These are phyloP conservation scores for Timandra comae DNA, from an alignment of 2,888 invertebrate species.

Conservation along the genomic window DNA sequence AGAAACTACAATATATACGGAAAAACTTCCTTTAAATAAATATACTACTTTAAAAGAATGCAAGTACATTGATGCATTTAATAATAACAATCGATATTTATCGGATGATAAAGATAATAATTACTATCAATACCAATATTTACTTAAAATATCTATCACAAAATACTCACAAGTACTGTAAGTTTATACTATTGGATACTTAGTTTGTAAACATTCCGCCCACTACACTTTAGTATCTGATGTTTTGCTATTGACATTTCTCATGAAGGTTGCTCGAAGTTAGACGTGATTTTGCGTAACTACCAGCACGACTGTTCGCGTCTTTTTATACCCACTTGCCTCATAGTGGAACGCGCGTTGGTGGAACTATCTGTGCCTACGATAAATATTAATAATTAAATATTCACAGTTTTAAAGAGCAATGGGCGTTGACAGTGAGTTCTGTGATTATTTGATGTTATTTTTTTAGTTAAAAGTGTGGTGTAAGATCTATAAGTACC, in stretches of 20 bases:
- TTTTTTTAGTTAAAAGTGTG: no score
- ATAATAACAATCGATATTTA: no score
- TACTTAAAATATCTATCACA: no score
- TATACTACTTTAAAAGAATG: no score
- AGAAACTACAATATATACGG: no score
- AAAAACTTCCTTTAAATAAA: no score
- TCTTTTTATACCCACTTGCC: constrained; percentile 56
- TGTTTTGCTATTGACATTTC: constrained; percentile 70
- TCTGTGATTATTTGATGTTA: no score
- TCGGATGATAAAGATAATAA: no score
- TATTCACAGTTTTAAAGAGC: constrained; percentile 1
- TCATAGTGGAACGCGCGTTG: constrained; percentile 38
- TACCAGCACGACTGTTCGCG: constrained; percentile 38
- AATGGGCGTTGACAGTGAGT: constrained; percentile 39
- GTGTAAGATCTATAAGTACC: no score
- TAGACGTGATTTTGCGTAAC: constrained; percentile 73
- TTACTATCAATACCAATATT: no score
- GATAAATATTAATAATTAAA: not conserved
- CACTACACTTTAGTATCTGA: constrained; percentile 34
- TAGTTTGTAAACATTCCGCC: constrained; percentile 31
- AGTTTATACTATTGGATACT: not conserved
- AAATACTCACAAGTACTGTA: no score
- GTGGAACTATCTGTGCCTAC: constrained; percentile 23
- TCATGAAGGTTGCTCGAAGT: constrained; percentile 58
- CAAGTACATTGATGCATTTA: no score